Percentiles rank a stretch among this genome's conserved stretches.
Evolutionary conservation across 2,888 invertebrate genomes (phyloP).

Genomic region (Phoenoteleia sp.): DNA sequence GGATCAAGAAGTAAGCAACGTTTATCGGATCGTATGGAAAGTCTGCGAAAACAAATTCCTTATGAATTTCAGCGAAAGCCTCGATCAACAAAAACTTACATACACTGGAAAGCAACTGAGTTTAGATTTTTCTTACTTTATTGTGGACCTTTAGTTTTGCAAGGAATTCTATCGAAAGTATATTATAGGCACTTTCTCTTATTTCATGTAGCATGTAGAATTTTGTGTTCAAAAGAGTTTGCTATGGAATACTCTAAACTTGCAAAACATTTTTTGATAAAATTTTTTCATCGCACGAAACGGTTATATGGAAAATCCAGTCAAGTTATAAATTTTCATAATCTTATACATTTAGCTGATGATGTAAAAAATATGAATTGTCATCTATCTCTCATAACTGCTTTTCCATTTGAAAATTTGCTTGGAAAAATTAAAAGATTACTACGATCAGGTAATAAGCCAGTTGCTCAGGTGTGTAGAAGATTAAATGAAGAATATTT

Average conservation of each 20-base stretch:
- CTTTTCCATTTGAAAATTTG: constrained; percentile 34
- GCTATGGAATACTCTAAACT: neutral
- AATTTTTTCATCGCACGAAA: neutral
- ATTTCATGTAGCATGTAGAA: constrained; percentile 36
- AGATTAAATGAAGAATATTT: neutral
- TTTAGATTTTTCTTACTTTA: neutral
- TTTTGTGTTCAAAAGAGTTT: constrained; percentile 23
- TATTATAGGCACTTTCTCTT: constrained; percentile 19
- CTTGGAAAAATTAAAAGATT: constrained; percentile 8
- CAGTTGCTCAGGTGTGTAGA: neutral
- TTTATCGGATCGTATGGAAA: neutral
- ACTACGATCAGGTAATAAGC: constrained; percentile 24
- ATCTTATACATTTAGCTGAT: constrained; percentile 7
- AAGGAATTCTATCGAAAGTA: neutral
- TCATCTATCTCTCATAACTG: constrained; percentile 9
- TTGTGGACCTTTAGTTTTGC: constrained; percentile 14
- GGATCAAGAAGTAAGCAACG: neutral
- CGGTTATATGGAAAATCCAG: neutral
- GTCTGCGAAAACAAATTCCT: neutral
- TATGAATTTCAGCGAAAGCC: neutral
- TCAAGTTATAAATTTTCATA: constrained; percentile 6
- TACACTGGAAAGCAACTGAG: neutral
- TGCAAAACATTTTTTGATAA: constrained; percentile 10
- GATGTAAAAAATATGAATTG: constrained; percentile 22
- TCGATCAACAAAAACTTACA: neutral